phyloP scores from a whole-genome alignment of 2,113 vertebrate species.

The Coregonus clupeaformis region DNA sequence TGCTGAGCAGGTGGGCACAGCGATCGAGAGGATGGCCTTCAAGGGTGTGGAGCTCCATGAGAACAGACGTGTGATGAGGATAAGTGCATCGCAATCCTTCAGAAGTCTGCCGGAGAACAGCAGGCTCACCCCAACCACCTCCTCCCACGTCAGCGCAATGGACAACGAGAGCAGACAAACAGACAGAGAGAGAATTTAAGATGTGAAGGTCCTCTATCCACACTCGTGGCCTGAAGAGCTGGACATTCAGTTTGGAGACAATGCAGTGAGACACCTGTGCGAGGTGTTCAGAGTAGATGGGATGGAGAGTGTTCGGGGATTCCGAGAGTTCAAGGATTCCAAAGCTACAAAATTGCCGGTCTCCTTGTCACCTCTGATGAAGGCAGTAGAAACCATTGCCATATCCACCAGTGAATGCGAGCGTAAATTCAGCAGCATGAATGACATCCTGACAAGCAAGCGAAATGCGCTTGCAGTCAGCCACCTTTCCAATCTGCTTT shows the following conservation, averaged over 20 bases:
- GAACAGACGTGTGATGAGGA: too few species aligned
- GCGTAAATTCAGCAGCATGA: background rate
- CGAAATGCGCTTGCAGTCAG: background rate
- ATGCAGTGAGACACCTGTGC: background rate
- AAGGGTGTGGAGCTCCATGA: too few species aligned
- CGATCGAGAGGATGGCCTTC: too few species aligned
- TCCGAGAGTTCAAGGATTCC: background rate
- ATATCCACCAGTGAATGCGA: background rate
- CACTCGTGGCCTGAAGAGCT: background rate
- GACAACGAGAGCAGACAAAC: background rate
- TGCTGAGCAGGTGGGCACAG: too few species aligned
- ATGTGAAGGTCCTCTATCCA: background rate
- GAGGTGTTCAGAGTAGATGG: background rate
- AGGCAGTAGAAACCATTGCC: background rate
- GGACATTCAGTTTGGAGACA: background rate
- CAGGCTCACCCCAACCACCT: too few species aligned
- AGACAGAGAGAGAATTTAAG: conserved; percentile 79
- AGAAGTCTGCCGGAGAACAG: too few species aligned
- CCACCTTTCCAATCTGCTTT: background rate
- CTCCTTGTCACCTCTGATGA: background rate
- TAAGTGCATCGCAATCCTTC: too few species aligned
- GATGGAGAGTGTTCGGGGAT: background rate
- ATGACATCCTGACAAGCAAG: background rate
- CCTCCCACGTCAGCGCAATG: too few species aligned
- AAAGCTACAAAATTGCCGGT: background rate